Evolutionary conservation across 37 sponge, comb jelly and placozoan species (phyloP).

Genomic region (Ephydatia muelleri): DNA sequence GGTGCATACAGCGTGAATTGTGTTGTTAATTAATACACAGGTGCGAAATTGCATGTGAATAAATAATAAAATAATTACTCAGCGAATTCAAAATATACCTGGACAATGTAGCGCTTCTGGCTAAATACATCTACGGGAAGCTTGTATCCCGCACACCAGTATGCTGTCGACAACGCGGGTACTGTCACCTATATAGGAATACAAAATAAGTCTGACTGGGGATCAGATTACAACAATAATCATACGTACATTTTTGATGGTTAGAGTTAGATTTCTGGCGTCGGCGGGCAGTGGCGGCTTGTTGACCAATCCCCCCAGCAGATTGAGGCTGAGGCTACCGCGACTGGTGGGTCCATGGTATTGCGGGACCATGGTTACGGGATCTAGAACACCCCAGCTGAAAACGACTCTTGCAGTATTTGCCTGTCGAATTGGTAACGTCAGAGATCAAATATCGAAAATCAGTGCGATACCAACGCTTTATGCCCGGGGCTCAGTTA

Average conservation of each 20-base stretch:
- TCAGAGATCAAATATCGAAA: too few species aligned
- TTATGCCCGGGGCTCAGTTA: too few species aligned
- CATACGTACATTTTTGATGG: conserved; percentile 21
- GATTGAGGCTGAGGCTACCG: conserved; percentile 19
- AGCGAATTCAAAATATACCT: conserved; percentile 10
- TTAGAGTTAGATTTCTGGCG: background rate
- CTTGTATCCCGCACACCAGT: conserved; percentile 52
- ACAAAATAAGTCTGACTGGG: too few species aligned
- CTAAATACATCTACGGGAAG: conserved; percentile 31
- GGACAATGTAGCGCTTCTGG: conserved; percentile 20
- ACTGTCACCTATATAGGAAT: conserved; percentile 20
- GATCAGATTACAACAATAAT: too few species aligned
- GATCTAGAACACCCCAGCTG: conserved; percentile 29
- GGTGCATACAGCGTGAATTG: too few species aligned
- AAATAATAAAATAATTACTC: too few species aligned
- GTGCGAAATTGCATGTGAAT: background rate
- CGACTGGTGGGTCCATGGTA: background rate
- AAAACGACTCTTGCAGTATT: conserved; percentile 38
- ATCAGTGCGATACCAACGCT: too few species aligned
- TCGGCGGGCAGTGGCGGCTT: conserved; percentile 19
- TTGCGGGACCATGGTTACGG: background rate
- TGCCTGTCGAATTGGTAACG: background rate
- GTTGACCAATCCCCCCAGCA: conserved; percentile 28
- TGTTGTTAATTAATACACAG: too few species aligned
- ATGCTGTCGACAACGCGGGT: conserved; percentile 51